Conservation (phyloP, 2,888 invertebrate genomes). For the Stenodema calcarata region DNA sequence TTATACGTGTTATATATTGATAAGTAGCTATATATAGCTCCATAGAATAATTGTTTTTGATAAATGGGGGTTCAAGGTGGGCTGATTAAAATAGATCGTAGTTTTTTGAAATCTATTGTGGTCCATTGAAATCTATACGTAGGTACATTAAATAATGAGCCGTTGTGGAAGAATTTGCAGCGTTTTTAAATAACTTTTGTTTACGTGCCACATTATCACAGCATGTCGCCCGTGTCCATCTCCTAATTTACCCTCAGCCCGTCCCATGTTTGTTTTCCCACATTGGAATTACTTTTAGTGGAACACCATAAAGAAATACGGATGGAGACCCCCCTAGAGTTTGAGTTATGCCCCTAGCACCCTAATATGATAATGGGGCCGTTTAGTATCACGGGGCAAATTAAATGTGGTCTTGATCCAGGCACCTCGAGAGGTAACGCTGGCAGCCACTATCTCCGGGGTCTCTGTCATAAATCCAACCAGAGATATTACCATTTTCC, state of each 20-base stretch:
- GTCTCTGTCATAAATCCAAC: background rate
- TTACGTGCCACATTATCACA: slow-evolving; percentile 43
- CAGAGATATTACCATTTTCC: background rate
- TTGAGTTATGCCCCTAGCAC: slow-evolving; percentile 48
- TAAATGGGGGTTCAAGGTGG: too few relatives aligned
- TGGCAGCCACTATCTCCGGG: background rate
- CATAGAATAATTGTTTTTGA: too few relatives aligned
- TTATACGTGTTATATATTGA: too few relatives aligned
- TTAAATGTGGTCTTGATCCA: slow-evolving; percentile 39
- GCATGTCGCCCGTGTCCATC: slow-evolving; percentile 35
- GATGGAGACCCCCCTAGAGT: background rate
- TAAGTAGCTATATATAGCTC: too few relatives aligned
- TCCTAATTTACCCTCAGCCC: slow-evolving; percentile 31
- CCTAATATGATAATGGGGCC: slow-evolving; percentile 52
- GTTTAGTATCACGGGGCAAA: slow-evolving; percentile 48
- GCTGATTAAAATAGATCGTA: too few relatives aligned
- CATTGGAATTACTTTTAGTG: slow-evolving; percentile 55
- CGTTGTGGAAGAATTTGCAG: too few relatives aligned
- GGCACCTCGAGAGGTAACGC: background rate
- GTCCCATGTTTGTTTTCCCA: slow-evolving; percentile 43
- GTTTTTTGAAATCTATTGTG: too few relatives aligned
- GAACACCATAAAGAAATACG: slow-evolving; percentile 55
- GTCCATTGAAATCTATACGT: too few relatives aligned
- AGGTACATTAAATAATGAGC: too few relatives aligned
- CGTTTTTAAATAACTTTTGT: background rate